Evolutionary conservation across 2,888 invertebrate genomes (phyloP).

Genomic region (Biston betularia): DNA sequence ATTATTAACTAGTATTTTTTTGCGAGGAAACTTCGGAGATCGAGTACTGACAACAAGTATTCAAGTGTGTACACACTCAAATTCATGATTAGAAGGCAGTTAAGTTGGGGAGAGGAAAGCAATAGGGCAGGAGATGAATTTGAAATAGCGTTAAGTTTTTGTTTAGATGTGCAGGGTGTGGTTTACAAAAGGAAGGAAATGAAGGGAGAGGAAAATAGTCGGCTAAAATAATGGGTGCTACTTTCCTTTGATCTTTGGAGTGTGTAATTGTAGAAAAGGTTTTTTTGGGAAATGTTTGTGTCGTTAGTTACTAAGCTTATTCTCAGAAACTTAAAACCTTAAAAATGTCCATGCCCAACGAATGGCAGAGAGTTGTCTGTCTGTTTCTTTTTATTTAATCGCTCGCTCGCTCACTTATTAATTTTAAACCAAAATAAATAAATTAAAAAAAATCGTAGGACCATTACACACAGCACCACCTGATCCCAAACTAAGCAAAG

Average conservation of each 20-base stretch:
- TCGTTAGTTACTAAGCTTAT: background rate
- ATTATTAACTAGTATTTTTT: too few species aligned
- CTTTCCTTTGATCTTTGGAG: slow-evolving; percentile 20
- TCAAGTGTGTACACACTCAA: slow-evolving; percentile 66
- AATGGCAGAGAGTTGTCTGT: too few species aligned
- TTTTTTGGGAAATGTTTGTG: background rate
- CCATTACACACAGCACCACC: too few species aligned
- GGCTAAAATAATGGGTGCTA: slow-evolving; percentile 15
- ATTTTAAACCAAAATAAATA: too few species aligned
- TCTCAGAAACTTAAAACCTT: too few species aligned
- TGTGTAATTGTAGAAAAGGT: slow-evolving; percentile 14
- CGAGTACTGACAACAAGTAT: background rate
- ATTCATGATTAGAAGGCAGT: slow-evolving; percentile 76
- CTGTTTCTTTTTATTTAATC: too few species aligned
- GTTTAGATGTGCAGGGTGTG: slow-evolving; percentile 43
- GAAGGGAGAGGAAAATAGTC: slow-evolving; percentile 12
- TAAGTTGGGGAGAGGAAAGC: slow-evolving; percentile 50
- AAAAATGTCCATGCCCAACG: too few species aligned
- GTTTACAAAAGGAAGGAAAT: slow-evolving; percentile 26
- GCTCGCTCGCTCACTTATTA: too few species aligned
- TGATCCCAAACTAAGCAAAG: too few species aligned
- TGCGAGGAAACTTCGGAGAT: background rate
- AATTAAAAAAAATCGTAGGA: too few species aligned
- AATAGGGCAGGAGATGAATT: slow-evolving; percentile 58
- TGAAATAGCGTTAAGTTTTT: slow-evolving; percentile 56